Base-by-base conservation (phyloP, 2,888 invertebrate species). In the Maniola hyperantus region DNA sequence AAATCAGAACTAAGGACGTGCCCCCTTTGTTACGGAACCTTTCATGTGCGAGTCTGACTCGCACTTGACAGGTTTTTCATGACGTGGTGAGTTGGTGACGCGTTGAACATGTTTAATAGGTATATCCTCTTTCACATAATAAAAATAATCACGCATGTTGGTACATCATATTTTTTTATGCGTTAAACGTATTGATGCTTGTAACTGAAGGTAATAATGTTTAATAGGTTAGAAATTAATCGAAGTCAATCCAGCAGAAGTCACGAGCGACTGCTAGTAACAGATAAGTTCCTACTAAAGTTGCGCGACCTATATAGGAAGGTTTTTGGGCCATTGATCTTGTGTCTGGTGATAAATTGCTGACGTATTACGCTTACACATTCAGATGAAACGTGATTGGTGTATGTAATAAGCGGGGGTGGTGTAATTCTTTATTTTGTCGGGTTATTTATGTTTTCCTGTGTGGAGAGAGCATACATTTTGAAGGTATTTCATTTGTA, bases 271-370 rank as follows among this genome's bases (percentile, higher is more conserved):
- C 34, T 39, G 48, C 36, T 51, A 62, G 53, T 64, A 48, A 51
- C 39, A 61, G 60, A 65, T 72, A 66, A 67, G 67, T 71, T 65
- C 55, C 67, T 67, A 67, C 66, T 69, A 65, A 72, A 72, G 64
- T 63, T 50, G 65, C 65, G 61, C 64, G 66, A 68, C 72, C 72
- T 68, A 67, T 58, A 68, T 67, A 68, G 62, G 63, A 63, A 66
- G 59, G 65, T 65, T 70, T 66, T 68, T 71, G 68, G 70, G 68
- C 68, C 71, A 73, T 72, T 70, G 72, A 73, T 72, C 73, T 71
- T 66, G 66, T 46, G 59, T 64, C 68, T 66, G 46, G 72, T 72
- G 71, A 73, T 73, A 71, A 70, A 71, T 73, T 68, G 68, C 72
- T 68, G 67, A 66, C 67, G 71, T 65, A 69, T 66, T 58, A 69